Percentiles rank a stretch among this genome's conserved stretches.
These are phyloP conservation scores for Isoperla grammatica DNA, from an alignment of 2,888 invertebrate species.

Conservation along the genomic window DNA sequence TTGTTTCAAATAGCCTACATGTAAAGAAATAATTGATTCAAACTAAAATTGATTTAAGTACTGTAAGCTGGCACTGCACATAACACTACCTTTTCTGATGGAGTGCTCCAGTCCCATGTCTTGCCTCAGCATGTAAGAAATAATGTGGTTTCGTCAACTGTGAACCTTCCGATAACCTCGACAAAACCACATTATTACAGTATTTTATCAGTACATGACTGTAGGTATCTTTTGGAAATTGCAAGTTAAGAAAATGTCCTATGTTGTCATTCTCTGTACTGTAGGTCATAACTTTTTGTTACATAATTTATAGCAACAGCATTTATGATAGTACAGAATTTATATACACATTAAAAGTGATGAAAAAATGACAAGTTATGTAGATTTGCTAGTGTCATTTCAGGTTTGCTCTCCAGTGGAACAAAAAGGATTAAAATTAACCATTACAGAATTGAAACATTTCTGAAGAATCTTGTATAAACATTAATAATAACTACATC, in stretches of 20 bases:
- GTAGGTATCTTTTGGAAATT: conserved; percentile 4
- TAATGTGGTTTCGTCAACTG: conserved; percentile 3
- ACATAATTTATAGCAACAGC: conserved; percentile 11
- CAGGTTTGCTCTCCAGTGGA: conserved; percentile 5
- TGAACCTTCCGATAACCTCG: conserved; percentile 17
- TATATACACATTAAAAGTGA: conserved; percentile 18
- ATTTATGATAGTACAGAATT: conserved; percentile 16
- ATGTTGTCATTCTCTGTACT: conserved; percentile 19
- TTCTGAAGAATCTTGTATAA: no score
- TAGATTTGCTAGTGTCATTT: conserved; percentile 18
- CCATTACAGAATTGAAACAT: no score
- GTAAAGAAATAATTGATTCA: conserved; percentile 14
- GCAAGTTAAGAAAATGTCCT: not conserved
- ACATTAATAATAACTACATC: no score
- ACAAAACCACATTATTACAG: conserved; percentile 21
- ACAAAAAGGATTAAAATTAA: not conserved
- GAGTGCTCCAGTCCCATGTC: conserved; percentile 17
- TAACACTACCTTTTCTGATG: not conserved
- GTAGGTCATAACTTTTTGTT: conserved; percentile 16
- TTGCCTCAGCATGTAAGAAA: conserved; percentile 7
- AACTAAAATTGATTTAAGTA: conserved; percentile 13
- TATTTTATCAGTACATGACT: conserved; percentile 18
- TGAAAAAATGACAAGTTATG: conserved; percentile 18
- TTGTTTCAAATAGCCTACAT: not conserved
- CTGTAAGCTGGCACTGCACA: conserved; percentile 17